Evolutionary conservation across 1,140 invertebrate species (phyloP), one percentile per base, ranked within the genome.

Genomic region (Drosophila repletoides): DNA sequence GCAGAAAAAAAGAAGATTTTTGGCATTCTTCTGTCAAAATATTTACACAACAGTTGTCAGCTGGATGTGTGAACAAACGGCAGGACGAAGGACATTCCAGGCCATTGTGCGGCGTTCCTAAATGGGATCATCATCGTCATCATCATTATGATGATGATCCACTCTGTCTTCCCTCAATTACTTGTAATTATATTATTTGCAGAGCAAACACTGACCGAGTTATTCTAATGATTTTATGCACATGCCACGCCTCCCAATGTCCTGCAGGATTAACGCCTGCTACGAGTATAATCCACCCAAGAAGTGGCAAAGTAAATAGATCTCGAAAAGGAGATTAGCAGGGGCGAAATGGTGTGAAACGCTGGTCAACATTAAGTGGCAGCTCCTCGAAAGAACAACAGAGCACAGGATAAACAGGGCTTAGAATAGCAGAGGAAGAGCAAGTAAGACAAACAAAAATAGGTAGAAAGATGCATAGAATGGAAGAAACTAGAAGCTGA

Each of bases 1-100:
- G 48, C 10, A 10, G 21, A 24, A 45, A 43, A 41, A 33, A 49
- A 46, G 36, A 52, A 55, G 64, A 34, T 88, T 76, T 83, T 88
- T 88, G 81, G 76, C 81, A 87, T 87, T 88, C 81, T 87, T 88
- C 81, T 87, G 81, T 87, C 81, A 87, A 87, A 87, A 87, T 87
- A 87, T 87, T 87, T 75, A 87, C 81, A 71, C 81, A 75, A 77
- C 73, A 74, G 63, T 76, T 88, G 81, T 88, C 81, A 83, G 77
- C 49, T 63, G 58, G 26, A 43, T 33, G 40, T 48, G 49, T 61
- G 53, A 48, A 48, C 38, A 28, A 48, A 26, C 56, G 26, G 15
- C 17, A 43, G 49, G 40, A 48, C 21, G 29, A 46, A 72, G 64
- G 70, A 74, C 75, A 72, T 76, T 83, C 69, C 72, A 38, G 41